Evolutionary conservation across 2,797 vertebrate genomes (phyloP).

Genomic region (Peromyscus attwateri): DNA sequence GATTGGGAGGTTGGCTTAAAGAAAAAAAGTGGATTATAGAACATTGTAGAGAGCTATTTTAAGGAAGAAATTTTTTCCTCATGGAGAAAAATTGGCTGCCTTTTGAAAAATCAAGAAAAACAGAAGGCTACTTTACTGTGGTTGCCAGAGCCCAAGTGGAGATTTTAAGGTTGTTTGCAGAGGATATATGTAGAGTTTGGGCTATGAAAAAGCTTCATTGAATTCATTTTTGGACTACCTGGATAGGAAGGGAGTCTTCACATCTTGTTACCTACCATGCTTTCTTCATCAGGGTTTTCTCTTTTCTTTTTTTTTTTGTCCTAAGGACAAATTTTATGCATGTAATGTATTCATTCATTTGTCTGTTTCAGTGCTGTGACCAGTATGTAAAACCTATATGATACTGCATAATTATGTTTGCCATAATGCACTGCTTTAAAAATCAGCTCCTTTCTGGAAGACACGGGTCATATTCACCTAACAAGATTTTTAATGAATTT

Average conservation of each 20-base stretch:
- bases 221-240: neutral
- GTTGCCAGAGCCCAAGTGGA: neutral
- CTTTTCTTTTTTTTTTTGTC: neutral
- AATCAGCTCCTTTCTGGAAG: neutral
- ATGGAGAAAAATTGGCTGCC: constrained; percentile 41
- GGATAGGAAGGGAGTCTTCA: neutral
- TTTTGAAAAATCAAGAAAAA: constrained; percentile 59
- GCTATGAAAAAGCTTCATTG: neutral
- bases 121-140: constrained; percentile 15
- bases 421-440: constrained; percentile 21
- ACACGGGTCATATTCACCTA: neutral
- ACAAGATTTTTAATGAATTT: neutral
- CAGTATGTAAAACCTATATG: neutral
- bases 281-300: neutral
- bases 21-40: constrained; percentile 34
- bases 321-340: neutral
- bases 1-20: constrained; percentile 50
- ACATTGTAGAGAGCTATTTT: constrained; percentile 56
- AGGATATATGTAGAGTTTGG: neutral
- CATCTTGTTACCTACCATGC: neutral
- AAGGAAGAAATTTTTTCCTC: neutral
- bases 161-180: constrained; percentile 20
- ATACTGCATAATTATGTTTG: neutral
- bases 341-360: constrained; percentile 29
- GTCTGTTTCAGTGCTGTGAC: neutral